These are phyloP conservation scores for Rana temporaria DNA, from an alignment of 2,113 vertebrate genomes.

Conservation along the genomic window DNA sequence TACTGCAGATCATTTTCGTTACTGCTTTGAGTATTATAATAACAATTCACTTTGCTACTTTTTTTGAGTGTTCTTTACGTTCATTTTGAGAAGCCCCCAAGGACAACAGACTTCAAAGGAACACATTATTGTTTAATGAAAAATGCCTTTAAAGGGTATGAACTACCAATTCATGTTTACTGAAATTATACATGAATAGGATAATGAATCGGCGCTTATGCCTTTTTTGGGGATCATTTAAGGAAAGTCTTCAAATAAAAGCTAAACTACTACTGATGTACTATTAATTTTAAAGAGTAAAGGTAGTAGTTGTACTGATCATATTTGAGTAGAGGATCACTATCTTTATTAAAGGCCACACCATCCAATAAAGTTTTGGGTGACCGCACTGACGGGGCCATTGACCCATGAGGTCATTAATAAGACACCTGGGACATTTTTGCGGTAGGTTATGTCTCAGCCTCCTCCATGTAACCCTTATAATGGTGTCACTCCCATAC, in stretches of 20 bases:
- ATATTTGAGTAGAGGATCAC: too few relatives aligned
- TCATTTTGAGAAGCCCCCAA: conserved; percentile 13
- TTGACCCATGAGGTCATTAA: too few relatives aligned
- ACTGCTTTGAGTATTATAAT: not conserved
- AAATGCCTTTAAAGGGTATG: conserved; percentile 3
- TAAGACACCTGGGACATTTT: too few relatives aligned
- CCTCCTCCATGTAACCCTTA: too few relatives aligned
- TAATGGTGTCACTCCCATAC: too few relatives aligned
- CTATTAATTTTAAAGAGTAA: too few relatives aligned
- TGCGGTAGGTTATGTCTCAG: too few relatives aligned
- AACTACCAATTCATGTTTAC: not conserved
- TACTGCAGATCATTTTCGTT: not conserved
- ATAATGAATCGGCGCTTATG: not conserved
- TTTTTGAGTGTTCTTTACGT: conserved; percentile 1
- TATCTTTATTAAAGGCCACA: too few relatives aligned
- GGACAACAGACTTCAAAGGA: not conserved
- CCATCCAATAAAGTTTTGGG: too few relatives aligned
- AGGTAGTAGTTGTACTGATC: too few relatives aligned
- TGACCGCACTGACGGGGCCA: too few relatives aligned
- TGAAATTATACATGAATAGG: not conserved
- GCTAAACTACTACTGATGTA: too few relatives aligned
- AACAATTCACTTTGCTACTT: conserved; percentile 22
- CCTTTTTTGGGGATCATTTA: not conserved
- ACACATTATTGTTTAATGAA: conserved; percentile 22
- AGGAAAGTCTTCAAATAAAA: not conserved